Evolutionary conservation across 2,888 invertebrate genomes (phyloP).

Genomic region (Fissipunctia ypsillon): DNA sequence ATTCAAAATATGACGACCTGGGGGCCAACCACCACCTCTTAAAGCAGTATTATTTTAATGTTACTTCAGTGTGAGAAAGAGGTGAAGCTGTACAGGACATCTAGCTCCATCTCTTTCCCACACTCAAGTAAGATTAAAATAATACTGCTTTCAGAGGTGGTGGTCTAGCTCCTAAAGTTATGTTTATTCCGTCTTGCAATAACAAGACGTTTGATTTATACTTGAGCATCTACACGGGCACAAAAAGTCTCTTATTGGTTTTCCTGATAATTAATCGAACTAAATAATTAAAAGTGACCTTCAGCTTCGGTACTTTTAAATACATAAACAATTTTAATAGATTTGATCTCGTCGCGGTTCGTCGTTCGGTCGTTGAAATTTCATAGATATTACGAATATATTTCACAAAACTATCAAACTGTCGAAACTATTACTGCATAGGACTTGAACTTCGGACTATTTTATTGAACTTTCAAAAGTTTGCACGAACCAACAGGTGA

Average conservation of each 20-base stretch:
- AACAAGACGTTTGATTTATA: neutral
- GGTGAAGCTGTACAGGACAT: too few species aligned
- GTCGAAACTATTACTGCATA: conserved; percentile 7
- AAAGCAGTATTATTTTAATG: too few species aligned
- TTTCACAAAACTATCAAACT: conserved; percentile 3
- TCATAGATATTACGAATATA: too few species aligned
- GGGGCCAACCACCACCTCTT: too few species aligned
- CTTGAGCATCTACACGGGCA: neutral
- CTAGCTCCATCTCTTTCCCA: too few species aligned
- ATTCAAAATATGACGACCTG: neutral
- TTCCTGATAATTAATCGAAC: neutral
- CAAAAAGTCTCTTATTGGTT: neutral
- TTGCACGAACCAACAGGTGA: conserved; percentile 45
- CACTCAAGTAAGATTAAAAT: too few species aligned
- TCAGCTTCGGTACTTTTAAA: neutral
- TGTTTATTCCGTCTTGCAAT: neutral
- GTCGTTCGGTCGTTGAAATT: neutral
- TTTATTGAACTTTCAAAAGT: conserved; percentile 37
- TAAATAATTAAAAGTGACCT: neutral
- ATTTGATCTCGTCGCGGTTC: neutral
- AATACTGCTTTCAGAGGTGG: too few species aligned
- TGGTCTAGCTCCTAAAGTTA: too few species aligned
- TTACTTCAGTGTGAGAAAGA: too few species aligned
- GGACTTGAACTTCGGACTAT: conserved; percentile 15
- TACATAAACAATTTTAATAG: neutral